These are phyloP conservation scores for Psophia crepitans DNA, from an alignment of 2,113 vertebrate species.

Conservation along the genomic window DNA sequence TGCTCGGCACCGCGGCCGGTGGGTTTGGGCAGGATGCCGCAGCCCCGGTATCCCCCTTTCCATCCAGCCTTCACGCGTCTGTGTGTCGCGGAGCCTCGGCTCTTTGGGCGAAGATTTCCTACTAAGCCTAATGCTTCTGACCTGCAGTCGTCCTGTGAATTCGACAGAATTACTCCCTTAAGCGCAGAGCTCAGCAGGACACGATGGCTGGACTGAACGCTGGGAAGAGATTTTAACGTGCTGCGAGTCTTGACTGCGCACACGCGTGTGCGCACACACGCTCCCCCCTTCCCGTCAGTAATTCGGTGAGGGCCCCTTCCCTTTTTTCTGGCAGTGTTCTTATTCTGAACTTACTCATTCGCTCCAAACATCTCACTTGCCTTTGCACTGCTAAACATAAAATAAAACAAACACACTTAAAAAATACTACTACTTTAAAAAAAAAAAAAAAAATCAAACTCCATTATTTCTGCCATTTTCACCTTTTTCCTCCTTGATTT, in stretches of 20 bases:
- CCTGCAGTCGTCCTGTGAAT: not conserved
- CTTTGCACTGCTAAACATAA: not conserved
- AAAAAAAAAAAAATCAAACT: not conserved
- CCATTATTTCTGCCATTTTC: not conserved
- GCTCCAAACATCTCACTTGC: not conserved
- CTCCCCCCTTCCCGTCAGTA: not conserved
- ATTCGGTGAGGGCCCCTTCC: rapidly evolving
- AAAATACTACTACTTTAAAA: not conserved
- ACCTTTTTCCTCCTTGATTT: not conserved
- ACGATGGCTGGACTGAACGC: not conserved
- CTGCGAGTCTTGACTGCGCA: not conserved
- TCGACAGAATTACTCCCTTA: rapidly evolving
- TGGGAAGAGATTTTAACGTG: not conserved
- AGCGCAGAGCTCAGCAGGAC: not conserved
- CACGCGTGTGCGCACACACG: rapidly evolving
- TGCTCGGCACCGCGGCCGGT: no score
- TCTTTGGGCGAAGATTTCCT: not conserved
- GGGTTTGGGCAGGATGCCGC: not conserved
- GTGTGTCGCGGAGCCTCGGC: not conserved
- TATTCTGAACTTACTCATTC: not conserved
- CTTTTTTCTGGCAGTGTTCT: not conserved
- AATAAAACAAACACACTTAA: not conserved
- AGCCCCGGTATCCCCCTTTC: rapidly evolving
- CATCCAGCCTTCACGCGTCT: not conserved
- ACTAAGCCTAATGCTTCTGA: not conserved